phyloP scores from a whole-genome alignment of 2,113 vertebrate species.

The Lepus americanus region DNA sequence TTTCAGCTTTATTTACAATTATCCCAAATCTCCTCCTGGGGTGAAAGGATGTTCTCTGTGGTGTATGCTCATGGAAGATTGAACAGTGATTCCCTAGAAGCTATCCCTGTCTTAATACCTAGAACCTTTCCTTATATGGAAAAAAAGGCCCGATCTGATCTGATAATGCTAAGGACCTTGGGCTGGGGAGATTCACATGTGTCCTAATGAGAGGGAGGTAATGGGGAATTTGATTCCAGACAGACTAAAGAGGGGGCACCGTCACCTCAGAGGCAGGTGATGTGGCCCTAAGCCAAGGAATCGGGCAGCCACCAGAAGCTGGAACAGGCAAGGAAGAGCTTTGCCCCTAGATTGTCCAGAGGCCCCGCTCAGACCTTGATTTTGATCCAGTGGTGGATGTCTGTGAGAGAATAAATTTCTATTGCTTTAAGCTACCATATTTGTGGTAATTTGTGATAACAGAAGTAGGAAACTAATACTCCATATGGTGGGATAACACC shows the following conservation, averaged over 20 bases:
- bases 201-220: background rate
- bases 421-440: background rate
- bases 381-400: background rate
- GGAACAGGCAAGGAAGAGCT: background rate
- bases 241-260: background rate
- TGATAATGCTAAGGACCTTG: background rate
- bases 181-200: background rate
- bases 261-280: background rate
- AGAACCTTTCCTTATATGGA: background rate
- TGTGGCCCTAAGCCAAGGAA: background rate
- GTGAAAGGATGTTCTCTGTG: background rate
- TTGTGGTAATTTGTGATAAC: background rate
- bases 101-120: background rate
- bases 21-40: background rate
- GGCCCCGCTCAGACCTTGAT: background rate
- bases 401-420: background rate
- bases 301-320: background rate
- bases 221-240: background rate
- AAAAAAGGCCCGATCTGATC: background rate
- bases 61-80: background rate
- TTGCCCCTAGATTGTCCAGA: background rate
- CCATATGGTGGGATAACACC: background rate
- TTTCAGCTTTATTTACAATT: slow-evolving; percentile 16
- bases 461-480: background rate
- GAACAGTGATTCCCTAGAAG: background rate